Evolutionary conservation across 2,888 invertebrate species (phyloP).

Genomic region (Drosophila mercatorum): DNA sequence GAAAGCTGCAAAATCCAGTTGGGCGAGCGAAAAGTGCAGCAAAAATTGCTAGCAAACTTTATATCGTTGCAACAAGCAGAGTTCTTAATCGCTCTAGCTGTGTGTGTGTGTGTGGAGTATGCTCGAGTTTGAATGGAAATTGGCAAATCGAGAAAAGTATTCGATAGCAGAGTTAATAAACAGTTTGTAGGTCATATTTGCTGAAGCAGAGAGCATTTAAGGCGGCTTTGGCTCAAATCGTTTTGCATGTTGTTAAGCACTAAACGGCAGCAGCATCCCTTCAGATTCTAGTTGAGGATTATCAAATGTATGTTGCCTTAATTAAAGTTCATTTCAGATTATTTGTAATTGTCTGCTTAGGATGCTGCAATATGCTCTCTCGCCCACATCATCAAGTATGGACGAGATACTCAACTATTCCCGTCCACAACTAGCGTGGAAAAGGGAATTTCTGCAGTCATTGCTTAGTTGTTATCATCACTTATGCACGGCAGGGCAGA

Average conservation of each 20-base stretch:
- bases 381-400: neutral
- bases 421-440: neutral
- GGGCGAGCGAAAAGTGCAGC: neutral
- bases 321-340: neutral
- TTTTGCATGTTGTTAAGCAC: neutral
- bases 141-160: slow-evolving; percentile 16
- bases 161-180: slow-evolving; percentile 7
- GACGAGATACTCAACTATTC: neutral
- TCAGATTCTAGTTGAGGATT: neutral
- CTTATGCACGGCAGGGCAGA: neutral
- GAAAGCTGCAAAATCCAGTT: neutral
- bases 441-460: neutral
- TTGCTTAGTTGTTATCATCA: neutral
- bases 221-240: neutral
- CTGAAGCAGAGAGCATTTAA: neutral
- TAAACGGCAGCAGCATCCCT: slow-evolving; percentile 11
- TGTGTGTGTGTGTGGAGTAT: neutral
- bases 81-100: slow-evolving; percentile 50
- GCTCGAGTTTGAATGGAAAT: slow-evolving; percentile 5
- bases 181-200: slow-evolving; percentile 4
- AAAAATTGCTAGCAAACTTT: slow-evolving; percentile 11
- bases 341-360: neutral
- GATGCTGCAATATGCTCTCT: neutral
- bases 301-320: neutral
- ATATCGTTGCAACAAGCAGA: slow-evolving; percentile 18